Conservation (phyloP, 1,140 invertebrate genomes). For the Calosoma granatense region DNA sequence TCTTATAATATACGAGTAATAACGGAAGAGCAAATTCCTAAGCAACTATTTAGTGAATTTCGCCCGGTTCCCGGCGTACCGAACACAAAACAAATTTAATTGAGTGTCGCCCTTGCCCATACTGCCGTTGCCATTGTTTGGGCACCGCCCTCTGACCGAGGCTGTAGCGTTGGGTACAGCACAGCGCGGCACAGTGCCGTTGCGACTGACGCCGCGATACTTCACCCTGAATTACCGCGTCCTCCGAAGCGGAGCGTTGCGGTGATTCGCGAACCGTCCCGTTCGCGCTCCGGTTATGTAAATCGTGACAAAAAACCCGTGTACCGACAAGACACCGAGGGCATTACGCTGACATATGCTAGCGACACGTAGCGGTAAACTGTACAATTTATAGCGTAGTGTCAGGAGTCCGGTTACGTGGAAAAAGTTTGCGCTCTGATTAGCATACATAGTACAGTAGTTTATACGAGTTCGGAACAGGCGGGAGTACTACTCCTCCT, state of each 20-base stretch:
- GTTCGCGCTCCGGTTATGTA: constrained; percentile 7
- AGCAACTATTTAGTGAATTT: constrained; percentile 2
- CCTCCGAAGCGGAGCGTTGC: constrained; percentile 12
- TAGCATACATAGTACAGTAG: constrained; percentile 24
- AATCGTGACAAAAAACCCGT: constrained; percentile 22
- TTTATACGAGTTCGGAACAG: constrained; percentile 15
- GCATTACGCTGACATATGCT: constrained; percentile 20
- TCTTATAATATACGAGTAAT: neutral
- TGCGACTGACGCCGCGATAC: constrained; percentile 4
- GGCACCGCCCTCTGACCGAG: neutral
- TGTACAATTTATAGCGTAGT: constrained; percentile 21
- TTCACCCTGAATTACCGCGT: constrained; percentile 9
- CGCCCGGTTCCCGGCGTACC: neutral
- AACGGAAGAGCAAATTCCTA: neutral
- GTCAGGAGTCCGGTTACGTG: constrained; percentile 13
- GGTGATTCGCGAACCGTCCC: constrained; percentile 5
- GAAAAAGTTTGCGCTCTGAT: constrained; percentile 22
- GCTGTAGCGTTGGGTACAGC: neutral
- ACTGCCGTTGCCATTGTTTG: neutral
- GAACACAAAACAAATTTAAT: constrained; percentile 7
- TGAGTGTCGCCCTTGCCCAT: neutral
- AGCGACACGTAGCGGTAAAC: constrained; percentile 22
- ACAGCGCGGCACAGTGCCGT: neutral
- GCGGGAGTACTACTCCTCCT: neutral
- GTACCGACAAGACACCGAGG: constrained; percentile 16